Conservation (phyloP, 2,113 vertebrate genomes). For the Microcebus murinus region DNA sequence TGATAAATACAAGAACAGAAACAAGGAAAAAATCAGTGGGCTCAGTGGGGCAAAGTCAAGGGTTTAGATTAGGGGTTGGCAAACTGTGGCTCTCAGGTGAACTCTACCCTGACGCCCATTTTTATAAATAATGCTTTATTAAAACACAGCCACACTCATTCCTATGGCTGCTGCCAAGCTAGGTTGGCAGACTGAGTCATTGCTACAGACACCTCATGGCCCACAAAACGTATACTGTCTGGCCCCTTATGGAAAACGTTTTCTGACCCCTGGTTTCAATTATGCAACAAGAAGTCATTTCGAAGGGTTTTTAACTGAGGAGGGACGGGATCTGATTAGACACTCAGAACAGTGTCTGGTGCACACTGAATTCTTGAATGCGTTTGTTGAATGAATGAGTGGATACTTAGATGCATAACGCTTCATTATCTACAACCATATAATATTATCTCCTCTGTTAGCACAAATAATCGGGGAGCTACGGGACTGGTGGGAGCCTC, state of each 20-base stretch:
- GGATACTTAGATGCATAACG: slow-evolving; percentile 21
- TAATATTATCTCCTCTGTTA: slow-evolving; percentile 47
- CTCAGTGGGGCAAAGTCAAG: neutral
- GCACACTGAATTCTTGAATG: neutral
- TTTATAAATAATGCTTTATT: slow-evolving; percentile 7
- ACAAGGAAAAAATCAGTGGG: neutral
- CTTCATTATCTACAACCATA: slow-evolving; percentile 48
- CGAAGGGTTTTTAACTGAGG: neutral
- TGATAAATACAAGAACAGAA: neutral
- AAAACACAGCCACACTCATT: neutral
- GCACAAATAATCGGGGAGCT: slow-evolving; percentile 25
- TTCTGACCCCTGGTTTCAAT: neutral
- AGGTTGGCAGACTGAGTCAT: neutral
- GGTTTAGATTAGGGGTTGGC: neutral
- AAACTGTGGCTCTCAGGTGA: neutral
- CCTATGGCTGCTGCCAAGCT: neutral
- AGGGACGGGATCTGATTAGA: neutral
- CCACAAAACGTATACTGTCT: neutral
- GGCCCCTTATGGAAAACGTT: neutral
- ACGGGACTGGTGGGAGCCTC: neutral
- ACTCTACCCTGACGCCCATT: neutral
- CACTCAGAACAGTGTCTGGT: neutral
- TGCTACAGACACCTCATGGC: neutral
- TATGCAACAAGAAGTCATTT: neutral
- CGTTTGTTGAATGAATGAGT: neutral